Evolutionary conservation across 2,113 vertebrate species (phyloP).

Genomic region (Cervus canadensis): DNA sequence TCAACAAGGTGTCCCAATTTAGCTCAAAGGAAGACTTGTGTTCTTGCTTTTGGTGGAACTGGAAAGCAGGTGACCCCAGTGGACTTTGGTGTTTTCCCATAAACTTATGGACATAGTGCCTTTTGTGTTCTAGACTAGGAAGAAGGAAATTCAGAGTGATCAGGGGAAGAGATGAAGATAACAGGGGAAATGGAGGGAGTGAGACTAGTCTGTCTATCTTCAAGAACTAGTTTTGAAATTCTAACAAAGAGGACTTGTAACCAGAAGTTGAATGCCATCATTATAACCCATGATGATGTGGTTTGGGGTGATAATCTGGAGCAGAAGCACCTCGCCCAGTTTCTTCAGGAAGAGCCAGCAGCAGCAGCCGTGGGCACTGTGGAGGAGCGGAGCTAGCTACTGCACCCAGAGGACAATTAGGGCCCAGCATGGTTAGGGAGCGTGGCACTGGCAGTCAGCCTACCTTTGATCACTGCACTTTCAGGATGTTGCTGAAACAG

Average conservation of each 20-base stretch:
- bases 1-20: neutral
- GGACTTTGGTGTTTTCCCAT: neutral
- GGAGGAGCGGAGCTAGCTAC: neutral
- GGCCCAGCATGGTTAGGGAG: accelerated
- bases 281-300: neutral
- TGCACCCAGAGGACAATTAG: neutral
- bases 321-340: neutral
- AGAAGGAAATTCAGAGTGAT: neutral
- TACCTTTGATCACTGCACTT: neutral
- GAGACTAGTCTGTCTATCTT: neutral
- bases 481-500: neutral
- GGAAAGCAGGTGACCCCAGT: neutral
- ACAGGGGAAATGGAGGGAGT: neutral
- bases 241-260: neutral
- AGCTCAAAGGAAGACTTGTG: neutral
- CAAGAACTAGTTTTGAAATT: neutral
- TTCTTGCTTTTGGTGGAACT: neutral
- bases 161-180: neutral
- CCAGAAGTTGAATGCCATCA: neutral
- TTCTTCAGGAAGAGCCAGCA: neutral
- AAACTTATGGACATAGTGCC: neutral
- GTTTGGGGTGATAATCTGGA: neutral
- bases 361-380: accelerated
- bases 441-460: neutral
- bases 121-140: neutral